phyloP scores from a whole-genome alignment of 1,140 invertebrate genomes.

The Papilio polytes region DNA sequence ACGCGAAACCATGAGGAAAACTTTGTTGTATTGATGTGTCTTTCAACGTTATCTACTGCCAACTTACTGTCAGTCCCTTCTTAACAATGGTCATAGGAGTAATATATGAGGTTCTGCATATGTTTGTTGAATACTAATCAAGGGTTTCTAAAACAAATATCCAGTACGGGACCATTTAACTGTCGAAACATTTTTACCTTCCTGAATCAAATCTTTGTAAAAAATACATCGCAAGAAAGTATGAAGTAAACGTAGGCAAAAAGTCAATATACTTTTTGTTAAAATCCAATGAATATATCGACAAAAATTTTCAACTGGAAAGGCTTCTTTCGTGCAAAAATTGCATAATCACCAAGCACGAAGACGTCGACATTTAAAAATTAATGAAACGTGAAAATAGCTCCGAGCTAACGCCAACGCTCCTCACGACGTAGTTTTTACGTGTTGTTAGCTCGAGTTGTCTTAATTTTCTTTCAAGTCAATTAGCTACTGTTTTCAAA shows the following conservation, averaged over 20 bases:
- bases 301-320: not conserved
- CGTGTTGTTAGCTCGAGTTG: not conserved
- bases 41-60: slow-evolving; percentile 4
- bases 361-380: slow-evolving; percentile 14
- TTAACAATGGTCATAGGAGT: not conserved
- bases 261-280: not conserved
- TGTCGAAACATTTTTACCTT: not conserved
- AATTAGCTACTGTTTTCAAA: too few relatives aligned
- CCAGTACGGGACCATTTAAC: not conserved
- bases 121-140: not conserved
- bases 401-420: not conserved
- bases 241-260: not conserved
- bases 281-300: not conserved
- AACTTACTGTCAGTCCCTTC: slow-evolving; percentile 11
- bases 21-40: not conserved
- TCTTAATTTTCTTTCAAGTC: not conserved
- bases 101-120: not conserved
- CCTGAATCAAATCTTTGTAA: not conserved
- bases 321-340: not conserved
- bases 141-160: not conserved
- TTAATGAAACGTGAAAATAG: slow-evolving; percentile 7
- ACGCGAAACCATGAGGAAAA: slow-evolving; percentile 16
- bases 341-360: slow-evolving; percentile 1
- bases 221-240: not conserved
- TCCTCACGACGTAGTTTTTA: not conserved